Evolutionary conservation across 2,797 vertebrate species (phyloP), one percentile per base, ranked within the genome.

Genomic region (Myripristis jacobus): DNA sequence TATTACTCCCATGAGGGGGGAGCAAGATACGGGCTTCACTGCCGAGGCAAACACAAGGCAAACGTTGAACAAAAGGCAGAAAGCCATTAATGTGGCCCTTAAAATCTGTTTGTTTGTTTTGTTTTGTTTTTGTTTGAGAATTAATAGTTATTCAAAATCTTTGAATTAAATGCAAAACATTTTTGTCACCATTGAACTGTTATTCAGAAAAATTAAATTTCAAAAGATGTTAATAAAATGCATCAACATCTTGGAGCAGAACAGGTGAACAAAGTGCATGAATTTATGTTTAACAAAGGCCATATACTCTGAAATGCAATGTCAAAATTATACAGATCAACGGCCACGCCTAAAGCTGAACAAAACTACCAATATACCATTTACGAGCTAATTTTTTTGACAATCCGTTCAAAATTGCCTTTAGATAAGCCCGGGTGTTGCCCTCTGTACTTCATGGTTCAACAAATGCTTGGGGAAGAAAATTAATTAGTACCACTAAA

Each of bases 1-100:
- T 56, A 43, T 61, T 21, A 27, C 56, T 67, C 60, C 34, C 41
- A 19, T 34, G 62, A 73, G 29, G 83, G 38, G 38, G 38, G 38
- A 41, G 10, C 36, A 11, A 38, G 36, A 13, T 18, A 36, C 16
- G 15, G 0, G 36, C 50, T 53, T 70, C 63, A 31, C 21, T 2
- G 13, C 68, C 70, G 18, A 19, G 25, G 18, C 36, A 56, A 21
- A 4, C 11, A 47, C 44, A 19, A 81, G 27, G 44, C 66, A 66
- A 81, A 84, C 51, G 59, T 41, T 25, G 31, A 70, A 62, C 13
- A 50, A 57, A 58, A 70, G 29, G 8, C 64, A 67, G 6, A 13
- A 3, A 13, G 13, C 38, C 15, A 13, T 15, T 4, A 70, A 51
- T 24, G 12, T 56, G 54, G 19, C 21, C 51, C 51, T 19, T 1